phyloP scores from a whole-genome alignment of 2,113 vertebrate genomes.

The Ptyas mucosa region DNA sequence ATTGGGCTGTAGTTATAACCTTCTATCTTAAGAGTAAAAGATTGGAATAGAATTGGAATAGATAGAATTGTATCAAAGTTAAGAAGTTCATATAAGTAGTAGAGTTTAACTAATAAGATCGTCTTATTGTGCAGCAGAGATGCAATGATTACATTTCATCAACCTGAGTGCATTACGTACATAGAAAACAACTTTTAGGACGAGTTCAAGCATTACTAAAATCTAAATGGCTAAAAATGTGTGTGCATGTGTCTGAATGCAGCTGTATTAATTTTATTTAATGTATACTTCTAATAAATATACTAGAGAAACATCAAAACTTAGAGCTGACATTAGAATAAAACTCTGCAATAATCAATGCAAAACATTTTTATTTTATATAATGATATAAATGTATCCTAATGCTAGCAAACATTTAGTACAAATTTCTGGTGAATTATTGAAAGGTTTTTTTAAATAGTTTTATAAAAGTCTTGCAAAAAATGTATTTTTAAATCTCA shows the following conservation, averaged over 20 bases:
- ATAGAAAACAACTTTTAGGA: background rate
- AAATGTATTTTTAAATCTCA: background rate
- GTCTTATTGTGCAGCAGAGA: background rate
- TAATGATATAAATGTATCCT: background rate
- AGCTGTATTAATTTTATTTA: background rate
- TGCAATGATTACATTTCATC: background rate
- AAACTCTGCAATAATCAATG: background rate
- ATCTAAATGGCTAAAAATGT: background rate
- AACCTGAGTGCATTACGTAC: background rate
- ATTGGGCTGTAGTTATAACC: background rate
- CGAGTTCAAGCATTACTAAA: background rate
- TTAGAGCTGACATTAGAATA: background rate
- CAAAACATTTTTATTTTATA: background rate
- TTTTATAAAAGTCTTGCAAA: background rate
- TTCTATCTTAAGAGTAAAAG: background rate
- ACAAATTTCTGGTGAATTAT: background rate
- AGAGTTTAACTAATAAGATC: background rate
- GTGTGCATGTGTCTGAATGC: background rate
- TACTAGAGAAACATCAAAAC: background rate
- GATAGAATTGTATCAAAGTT: background rate
- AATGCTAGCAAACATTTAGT: background rate
- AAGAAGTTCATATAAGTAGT: background rate
- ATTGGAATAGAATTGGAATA: background rate
- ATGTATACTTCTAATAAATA: background rate
- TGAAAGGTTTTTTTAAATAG: background rate